These are phyloP conservation scores for Amblyraja radiata DNA, from an alignment of 2,797 vertebrate genomes.

Conservation along the genomic window DNA sequence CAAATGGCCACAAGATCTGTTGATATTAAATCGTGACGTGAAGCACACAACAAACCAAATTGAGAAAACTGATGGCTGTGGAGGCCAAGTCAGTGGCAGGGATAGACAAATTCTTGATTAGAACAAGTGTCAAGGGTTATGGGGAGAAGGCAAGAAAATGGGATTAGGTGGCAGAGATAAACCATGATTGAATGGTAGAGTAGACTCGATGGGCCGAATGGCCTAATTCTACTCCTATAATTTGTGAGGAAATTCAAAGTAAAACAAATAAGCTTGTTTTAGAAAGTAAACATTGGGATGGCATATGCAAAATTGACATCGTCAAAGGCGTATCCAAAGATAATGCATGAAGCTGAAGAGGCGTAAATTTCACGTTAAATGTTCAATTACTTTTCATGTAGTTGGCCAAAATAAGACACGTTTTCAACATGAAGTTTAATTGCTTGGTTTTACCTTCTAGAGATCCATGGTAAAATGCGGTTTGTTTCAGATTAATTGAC, in stretches of 20 bases:
- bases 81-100: too few species aligned
- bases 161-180: too few species aligned
- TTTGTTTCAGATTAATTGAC: not conserved
- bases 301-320: not conserved
- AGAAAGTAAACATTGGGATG: not conserved
- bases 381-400: not conserved
- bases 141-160: too few species aligned
- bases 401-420: not conserved
- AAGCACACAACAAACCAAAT: not conserved
- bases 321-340: not conserved
- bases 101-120: too few species aligned
- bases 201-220: too few species aligned
- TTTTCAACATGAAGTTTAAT: too few species aligned
- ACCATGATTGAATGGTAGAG: too few species aligned
- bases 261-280: not conserved
- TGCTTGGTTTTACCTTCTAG: too few species aligned
- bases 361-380: not conserved
- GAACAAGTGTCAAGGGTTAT: too few species aligned
- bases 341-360: not conserved
- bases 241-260: not conserved
- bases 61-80: not conserved
- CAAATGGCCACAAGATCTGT: not conserved
- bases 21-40: not conserved
- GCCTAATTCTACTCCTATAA: too few species aligned
- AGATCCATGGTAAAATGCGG: not conserved